phyloP scores from a whole-genome alignment of 2,888 invertebrate species.

The Drosophila imparisetae region DNA sequence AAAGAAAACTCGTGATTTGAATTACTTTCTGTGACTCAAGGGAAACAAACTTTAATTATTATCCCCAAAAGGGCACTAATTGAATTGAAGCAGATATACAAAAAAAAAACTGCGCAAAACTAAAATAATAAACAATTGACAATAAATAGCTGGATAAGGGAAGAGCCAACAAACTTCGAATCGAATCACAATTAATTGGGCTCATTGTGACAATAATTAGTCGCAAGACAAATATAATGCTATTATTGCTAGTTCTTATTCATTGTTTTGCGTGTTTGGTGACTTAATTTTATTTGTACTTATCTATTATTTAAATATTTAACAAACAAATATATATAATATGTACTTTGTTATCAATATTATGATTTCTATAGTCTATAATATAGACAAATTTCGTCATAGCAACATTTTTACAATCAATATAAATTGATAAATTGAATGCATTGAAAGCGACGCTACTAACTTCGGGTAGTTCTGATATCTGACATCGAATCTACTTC shows the following conservation, averaged over 20 bases:
- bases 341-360: neutral
- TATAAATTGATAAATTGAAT: neutral
- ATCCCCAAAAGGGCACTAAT: neutral
- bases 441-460: too few relatives aligned
- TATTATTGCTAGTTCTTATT: neutral
- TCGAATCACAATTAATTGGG: neutral
- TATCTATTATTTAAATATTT: neutral
- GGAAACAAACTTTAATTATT: conserved; percentile 1
- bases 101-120: conserved; percentile 35
- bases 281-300: neutral
- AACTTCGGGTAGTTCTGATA: neutral
- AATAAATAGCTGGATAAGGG: conserved; percentile 1
- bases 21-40: conserved; percentile 21
- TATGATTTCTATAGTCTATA: neutral
- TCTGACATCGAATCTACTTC: neutral
- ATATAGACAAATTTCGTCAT: neutral
- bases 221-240: neutral
- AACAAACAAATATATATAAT: neutral
- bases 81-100: too few relatives aligned
- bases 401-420: neutral
- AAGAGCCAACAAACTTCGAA: neutral
- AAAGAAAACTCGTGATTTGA: conserved; percentile 44
- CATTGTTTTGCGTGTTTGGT: neutral
- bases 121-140: conserved; percentile 17
- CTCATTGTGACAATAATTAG: conserved; percentile 1